Evolutionary conservation across 1,140 invertebrate species (phyloP).

Genomic region (Drosophila baimaii): DNA sequence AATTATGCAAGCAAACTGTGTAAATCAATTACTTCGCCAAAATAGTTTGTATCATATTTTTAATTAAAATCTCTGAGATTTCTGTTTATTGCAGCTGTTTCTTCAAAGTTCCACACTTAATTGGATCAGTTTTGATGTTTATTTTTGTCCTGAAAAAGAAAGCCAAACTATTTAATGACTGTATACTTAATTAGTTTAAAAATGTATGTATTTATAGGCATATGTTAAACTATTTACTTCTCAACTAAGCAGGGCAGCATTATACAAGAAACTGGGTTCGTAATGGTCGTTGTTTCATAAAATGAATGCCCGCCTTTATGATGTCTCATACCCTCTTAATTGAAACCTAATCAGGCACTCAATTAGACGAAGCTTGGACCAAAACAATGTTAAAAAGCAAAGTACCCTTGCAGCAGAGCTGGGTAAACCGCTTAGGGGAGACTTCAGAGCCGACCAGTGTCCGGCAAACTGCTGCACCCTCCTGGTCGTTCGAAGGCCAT

Average conservation of each 20-base stretch:
- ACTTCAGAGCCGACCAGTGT: constrained; percentile 8
- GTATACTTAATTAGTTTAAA: background rate
- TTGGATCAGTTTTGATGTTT: background rate
- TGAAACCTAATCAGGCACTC: constrained; percentile 57
- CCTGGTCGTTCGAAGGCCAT: constrained; percentile 33
- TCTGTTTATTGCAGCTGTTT: background rate
- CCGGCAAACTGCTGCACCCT: background rate
- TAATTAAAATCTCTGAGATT: constrained; percentile 5
- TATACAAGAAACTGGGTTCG: background rate
- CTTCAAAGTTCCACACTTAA: background rate
- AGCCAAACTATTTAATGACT: background rate
- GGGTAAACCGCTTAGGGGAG: constrained; percentile 47
- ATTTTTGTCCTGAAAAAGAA: constrained; percentile 36
- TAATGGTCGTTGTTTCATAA: background rate
- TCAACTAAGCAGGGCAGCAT: background rate
- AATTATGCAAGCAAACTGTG: constrained; percentile 31
- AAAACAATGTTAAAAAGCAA: constrained; percentile 34
- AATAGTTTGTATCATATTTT: constrained; percentile 19
- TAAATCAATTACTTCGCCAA: constrained; percentile 29
- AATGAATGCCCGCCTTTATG: background rate
- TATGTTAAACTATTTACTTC: background rate
- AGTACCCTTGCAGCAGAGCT: background rate
- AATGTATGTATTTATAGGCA: background rate
- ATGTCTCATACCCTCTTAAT: constrained; percentile 22
- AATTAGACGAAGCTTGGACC: constrained; percentile 39